Conservation (phyloP, 1,140 invertebrate genomes). For the Lepidurus couesii region DNA sequence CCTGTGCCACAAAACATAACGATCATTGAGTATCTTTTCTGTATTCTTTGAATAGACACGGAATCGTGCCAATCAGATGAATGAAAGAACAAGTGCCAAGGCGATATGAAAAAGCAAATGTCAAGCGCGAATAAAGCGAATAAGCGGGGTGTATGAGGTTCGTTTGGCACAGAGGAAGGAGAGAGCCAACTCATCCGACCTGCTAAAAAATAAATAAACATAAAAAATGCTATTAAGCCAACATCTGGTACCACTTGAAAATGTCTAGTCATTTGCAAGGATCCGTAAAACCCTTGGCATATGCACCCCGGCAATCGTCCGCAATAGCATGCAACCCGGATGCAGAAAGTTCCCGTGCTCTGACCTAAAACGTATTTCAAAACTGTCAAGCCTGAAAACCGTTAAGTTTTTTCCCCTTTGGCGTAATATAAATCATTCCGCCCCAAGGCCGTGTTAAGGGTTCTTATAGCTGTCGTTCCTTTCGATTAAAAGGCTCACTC, state of each 20-base stretch:
- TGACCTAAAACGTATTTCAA: neutral
- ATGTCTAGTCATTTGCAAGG: neutral
- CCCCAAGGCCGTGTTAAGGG: too few relatives aligned
- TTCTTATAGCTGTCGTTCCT: too few relatives aligned
- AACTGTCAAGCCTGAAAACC: neutral
- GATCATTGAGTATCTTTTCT: too few relatives aligned
- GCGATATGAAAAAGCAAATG: neutral
- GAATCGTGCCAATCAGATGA: too few relatives aligned
- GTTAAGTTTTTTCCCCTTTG: neutral
- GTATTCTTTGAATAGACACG: too few relatives aligned
- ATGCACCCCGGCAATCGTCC: neutral
- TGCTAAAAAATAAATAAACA: neutral
- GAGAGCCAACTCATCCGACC: neutral
- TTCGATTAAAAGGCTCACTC: too few relatives aligned
- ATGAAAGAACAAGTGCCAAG: neutral
- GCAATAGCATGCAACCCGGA: neutral
- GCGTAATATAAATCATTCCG: too few relatives aligned
- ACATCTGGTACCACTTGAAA: conserved; percentile 10
- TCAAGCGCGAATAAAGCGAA: neutral
- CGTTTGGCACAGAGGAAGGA: neutral
- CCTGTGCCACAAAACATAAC: conserved; percentile 46
- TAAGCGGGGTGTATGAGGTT: neutral
- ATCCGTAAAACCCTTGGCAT: conserved; percentile 3
- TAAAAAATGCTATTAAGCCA: neutral
- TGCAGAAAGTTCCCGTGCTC: neutral